phyloP scores from a whole-genome alignment of 2,113 vertebrate species.

The Gobio gobio region DNA sequence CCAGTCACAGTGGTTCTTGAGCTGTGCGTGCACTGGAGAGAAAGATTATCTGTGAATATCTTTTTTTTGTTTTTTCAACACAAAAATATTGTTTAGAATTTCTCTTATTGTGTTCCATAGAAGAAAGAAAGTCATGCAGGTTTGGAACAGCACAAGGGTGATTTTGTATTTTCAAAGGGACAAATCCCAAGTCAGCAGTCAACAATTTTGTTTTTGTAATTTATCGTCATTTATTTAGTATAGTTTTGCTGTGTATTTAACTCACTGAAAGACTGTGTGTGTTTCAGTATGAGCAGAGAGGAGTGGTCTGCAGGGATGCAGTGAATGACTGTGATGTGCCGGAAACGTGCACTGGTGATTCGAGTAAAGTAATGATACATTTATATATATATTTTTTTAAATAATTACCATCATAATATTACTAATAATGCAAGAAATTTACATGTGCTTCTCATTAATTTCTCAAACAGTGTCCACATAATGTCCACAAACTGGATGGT shows the following conservation, averaged over 20 bases:
- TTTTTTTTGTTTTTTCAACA: not conserved
- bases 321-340: conserved; percentile 94
- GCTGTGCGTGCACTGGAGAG: not conserved
- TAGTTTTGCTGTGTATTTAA: not conserved
- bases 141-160: not conserved
- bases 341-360: conserved; percentile 91
- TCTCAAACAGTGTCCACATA: conserved; percentile 86
- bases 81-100: not conserved
- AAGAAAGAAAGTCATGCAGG: not conserved
- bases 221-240: not conserved
- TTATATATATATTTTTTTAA: not conserved
- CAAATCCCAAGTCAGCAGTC: not conserved
- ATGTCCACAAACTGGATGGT: conserved; percentile 94
- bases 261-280: conserved; percentile 20
- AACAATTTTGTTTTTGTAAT: not conserved
- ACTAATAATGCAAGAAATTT: not conserved
- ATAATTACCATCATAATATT: not conserved
- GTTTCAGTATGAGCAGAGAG: conserved; percentile 88
- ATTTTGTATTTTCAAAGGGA: not conserved
- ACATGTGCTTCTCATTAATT: conserved; percentile 29
- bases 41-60: not conserved
- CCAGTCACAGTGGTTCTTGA: not conserved
- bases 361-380: conserved; percentile 84
- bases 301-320: conserved; percentile 84
- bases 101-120: not conserved